Evolutionary conservation across 2,888 invertebrate species (phyloP), one percentile per base, ranked within the genome.

Genomic region (Paralinhomoeus sp.): DNA sequence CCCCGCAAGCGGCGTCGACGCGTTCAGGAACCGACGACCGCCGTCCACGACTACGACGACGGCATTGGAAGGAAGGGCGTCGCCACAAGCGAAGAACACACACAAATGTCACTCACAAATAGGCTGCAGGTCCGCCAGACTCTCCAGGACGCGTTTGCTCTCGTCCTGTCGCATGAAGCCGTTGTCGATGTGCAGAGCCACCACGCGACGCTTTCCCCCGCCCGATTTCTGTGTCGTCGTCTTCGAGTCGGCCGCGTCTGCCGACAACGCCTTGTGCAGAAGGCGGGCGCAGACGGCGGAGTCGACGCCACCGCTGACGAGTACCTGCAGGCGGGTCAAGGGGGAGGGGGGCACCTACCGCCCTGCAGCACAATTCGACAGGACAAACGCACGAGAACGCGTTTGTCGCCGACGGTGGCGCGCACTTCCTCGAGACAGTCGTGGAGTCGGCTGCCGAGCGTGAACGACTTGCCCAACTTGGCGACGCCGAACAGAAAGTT

Each of bases 231-330:
- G 31, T 7, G 9, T 31, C 9, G 9, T 31, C 31, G 15, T 31
- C 15, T 31, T 12, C 12, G 27, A 9, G 12, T 27, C 12, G 27
- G 27, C 27, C 7, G 3, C 18, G n/a, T 35, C 17, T 35, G 5
- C 35, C 35, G 17, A 7, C 5, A 99, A 71, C 13, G 93, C 87
- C 63, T 79, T 79, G 64, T 82, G 77, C 43, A 97, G 70, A 48
- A 99, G 69, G 22, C 91, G 91, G 24, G 91, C 91, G 69, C 93
- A 97, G 13, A 99, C 97, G n/a, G 93, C 85, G 1, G 93, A 97
- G 68, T 99, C 97, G 5, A 97, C 97, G 24, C 97, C 97, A 21
- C 97, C 97, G 64, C 91, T 91, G 18, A 60, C 60, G 56, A 61
- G 52, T 21, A 60, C 54, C 53, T 53, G 43, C 27, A 48, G n/a